These are phyloP conservation scores for Gerris buenoi DNA, from an alignment of 1,140 invertebrate genomes.

Conservation along the genomic window DNA sequence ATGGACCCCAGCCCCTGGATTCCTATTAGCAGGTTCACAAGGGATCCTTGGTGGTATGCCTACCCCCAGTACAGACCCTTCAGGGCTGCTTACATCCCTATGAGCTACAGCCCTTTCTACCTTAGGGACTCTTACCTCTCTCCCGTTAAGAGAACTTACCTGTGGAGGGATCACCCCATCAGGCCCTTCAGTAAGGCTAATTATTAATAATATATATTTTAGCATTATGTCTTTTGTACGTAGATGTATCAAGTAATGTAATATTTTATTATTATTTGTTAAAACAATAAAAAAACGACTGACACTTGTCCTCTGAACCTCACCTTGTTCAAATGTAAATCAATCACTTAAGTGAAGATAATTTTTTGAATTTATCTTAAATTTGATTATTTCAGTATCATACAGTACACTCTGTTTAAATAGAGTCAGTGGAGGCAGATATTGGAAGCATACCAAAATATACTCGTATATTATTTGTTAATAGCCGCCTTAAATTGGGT, in stretches of 20 bases:
- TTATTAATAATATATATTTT: background rate
- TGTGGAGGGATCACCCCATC: conserved; percentile 74
- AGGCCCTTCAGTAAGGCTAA: conserved; percentile 63
- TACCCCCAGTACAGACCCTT: conserved; percentile 60
- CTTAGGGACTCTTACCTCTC: conserved; percentile 72
- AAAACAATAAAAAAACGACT: background rate
- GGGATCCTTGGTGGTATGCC: conserved; percentile 74
- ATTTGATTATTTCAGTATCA: too few species aligned
- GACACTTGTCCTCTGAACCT: background rate
- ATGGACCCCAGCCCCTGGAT: conserved; percentile 57
- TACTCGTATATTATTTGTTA: too few species aligned
- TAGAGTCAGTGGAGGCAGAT: too few species aligned
- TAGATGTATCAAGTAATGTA: background rate
- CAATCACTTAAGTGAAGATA: too few species aligned
- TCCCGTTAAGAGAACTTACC: conserved; percentile 70
- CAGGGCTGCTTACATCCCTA: conserved; percentile 31
- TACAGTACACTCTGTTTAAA: too few species aligned
- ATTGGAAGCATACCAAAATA: too few species aligned
- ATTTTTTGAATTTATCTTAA: too few species aligned
- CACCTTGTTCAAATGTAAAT: background rate
- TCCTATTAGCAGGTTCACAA: conserved; percentile 58
- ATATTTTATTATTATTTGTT: background rate
- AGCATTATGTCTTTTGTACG: background rate
- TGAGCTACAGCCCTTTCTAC: conserved; percentile 54
- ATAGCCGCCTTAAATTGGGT: too few species aligned